These are phyloP conservation scores for Tenebrio molitor DNA, from an alignment of 1,140 invertebrate species.

Conservation along the genomic window DNA sequence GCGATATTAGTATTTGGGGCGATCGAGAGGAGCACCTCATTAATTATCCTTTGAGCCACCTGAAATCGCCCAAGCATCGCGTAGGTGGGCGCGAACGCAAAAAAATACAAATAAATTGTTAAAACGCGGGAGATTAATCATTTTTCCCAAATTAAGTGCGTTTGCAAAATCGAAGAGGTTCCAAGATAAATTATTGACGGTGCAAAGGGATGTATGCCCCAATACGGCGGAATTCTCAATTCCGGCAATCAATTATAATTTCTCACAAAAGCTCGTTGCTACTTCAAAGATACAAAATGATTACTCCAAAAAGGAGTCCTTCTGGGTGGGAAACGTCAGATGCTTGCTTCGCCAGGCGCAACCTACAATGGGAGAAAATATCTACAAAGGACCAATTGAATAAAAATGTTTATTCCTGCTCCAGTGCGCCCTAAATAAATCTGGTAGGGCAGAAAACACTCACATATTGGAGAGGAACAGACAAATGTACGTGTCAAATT, in stretches of 20 bases:
- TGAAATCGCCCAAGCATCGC: no score
- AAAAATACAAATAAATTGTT: constrained; percentile 5
- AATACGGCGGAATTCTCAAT: constrained; percentile 16
- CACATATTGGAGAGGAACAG: constrained; percentile 14
- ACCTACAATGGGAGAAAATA: constrained; percentile 32
- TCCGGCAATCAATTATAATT: constrained; percentile 43
- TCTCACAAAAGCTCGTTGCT: constrained; percentile 36
- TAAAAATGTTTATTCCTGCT: constrained; percentile 39
- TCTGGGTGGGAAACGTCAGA: constrained; percentile 39
- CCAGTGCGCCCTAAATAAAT: constrained; percentile 20
- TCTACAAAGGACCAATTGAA: constrained; percentile 43
- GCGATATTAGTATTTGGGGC: neutral
- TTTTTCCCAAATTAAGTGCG: constrained; percentile 28
- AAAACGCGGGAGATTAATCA: constrained; percentile 11
- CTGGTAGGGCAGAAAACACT: constrained; percentile 26
- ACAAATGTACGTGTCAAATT: constrained; percentile 37
- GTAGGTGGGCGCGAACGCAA: neutral
- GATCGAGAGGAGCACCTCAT: constrained; percentile 3
- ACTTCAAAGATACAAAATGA: constrained; percentile 44
- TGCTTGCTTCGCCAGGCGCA: constrained; percentile 22
- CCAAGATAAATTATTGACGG: constrained; percentile 26
- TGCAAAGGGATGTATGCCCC: constrained; percentile 1
- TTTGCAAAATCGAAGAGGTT: constrained; percentile 8
- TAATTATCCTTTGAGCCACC: constrained; percentile 27
- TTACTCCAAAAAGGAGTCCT: constrained; percentile 42